Base-by-base conservation (phyloP, 1,140 invertebrate genomes). In the Drosophila ananassae region DNA sequence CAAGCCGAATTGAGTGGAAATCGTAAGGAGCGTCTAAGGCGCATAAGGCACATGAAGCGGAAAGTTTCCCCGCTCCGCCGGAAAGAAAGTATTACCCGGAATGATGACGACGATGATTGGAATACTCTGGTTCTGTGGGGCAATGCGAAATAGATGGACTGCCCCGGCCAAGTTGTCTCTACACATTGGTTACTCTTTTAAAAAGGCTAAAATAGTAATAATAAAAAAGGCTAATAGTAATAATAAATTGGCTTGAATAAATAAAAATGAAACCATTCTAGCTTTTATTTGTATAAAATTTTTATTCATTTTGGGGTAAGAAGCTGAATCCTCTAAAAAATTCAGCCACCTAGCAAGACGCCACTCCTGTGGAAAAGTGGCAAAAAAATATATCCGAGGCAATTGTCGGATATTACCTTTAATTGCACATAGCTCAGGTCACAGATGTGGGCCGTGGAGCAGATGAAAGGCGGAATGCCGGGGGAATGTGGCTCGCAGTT, bases 1-100 rank as follows among this genome's bases (percentile, higher is more conserved):
- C 71, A 76, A 68, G 72, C 57, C 79, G 79, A 87, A 87, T 87
- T 76, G 82, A 85, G 79, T 87, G 82, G 82, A 87, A 85, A 89
- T 57, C 78, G 77, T 81, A 71, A 82, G 82, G 51, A 74, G 69
- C 71, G 44, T 56, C 47, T 62, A 74, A 76, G 59, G 46, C 77
- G 76, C 73, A 76, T 58, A 48, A 62, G 61, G 75, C 74, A 62
- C 73, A 89, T 87, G 74, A 87, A 68, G 82, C 82, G 82, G 68
- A 82, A 87, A 87, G 55, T 47, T 57, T 34, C 58, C 55, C n/a
- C 25, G 4, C 21, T 24, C 30, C 22, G 41, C 10, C 51, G 66
- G 24, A 68, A 32, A 10, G 44, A 41, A 34, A 50, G 67, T 68
- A 71, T 71, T 71, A 57, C 51, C 51, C 41, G 17, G 47, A 64